phyloP scores from a whole-genome alignment of 2,888 invertebrate genomes.

The Eupithecia subumbrata region DNA sequence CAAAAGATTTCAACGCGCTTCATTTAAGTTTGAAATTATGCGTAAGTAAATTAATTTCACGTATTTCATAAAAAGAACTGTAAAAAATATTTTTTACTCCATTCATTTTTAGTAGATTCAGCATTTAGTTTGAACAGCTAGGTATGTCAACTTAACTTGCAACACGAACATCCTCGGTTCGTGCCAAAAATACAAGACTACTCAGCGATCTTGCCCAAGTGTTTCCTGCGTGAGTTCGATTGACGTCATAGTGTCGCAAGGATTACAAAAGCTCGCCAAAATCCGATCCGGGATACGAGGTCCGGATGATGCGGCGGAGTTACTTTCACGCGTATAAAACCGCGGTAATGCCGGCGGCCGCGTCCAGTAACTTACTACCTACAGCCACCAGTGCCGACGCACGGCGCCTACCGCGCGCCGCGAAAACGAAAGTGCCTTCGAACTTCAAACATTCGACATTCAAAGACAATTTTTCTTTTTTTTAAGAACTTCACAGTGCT shows the following conservation, averaged over 20 bases:
- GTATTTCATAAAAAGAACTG: too few species aligned
- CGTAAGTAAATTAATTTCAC: not conserved
- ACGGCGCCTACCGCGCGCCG: conserved; percentile 59
- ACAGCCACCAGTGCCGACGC: conserved; percentile 55
- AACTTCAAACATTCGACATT: conserved; percentile 14
- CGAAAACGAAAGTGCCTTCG: conserved; percentile 76
- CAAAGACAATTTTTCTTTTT: conserved; percentile 12
- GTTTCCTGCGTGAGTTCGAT: conserved; percentile 29
- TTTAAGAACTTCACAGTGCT: conserved; percentile 1
- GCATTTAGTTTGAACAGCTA: not conserved
- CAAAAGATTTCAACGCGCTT: conserved; percentile 4
- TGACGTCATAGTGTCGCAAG: conserved; percentile 70
- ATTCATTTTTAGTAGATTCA: not conserved
- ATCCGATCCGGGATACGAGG: conserved; percentile 75
- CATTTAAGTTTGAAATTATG: not conserved
- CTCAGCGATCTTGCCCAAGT: conserved; percentile 27
- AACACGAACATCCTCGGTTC: conserved; percentile 17
- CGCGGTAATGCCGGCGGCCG: conserved; percentile 64
- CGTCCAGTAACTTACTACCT: conserved; percentile 72
- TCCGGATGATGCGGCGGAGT: conserved; percentile 52
- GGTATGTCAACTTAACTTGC: not conserved
- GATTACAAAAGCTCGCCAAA: conserved; percentile 74
- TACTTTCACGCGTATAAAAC: conserved; percentile 83
- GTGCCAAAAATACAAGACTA: conserved; percentile 17
- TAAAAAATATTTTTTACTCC: too few species aligned